Evolutionary conservation across 2,888 invertebrate genomes (phyloP).

Genomic region (Drosophila anceps): DNA sequence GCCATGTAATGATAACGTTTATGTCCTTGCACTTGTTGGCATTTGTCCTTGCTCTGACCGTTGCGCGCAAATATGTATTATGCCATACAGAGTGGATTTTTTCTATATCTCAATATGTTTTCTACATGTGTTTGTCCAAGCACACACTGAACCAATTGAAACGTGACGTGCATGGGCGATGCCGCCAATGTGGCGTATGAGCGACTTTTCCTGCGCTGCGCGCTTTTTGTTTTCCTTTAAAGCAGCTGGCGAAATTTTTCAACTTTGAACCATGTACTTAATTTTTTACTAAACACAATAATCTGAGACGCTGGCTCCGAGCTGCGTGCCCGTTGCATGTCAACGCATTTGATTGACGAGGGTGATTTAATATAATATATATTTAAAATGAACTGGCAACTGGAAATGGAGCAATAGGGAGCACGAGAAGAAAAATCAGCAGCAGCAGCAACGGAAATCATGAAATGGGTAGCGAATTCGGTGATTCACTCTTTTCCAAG

Average conservation of each 20-base stretch:
- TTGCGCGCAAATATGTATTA: conserved; percentile 25
- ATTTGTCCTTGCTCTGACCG: conserved; percentile 74
- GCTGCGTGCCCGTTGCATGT: conserved; percentile 57
- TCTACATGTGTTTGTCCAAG: conserved; percentile 63
- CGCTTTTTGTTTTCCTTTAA: conserved; percentile 42
- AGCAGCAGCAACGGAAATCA: conserved; percentile 13
- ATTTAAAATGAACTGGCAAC: conserved; percentile 51
- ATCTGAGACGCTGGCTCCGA: conserved; percentile 45
- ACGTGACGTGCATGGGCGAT: conserved; percentile 66
- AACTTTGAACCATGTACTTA: conserved; percentile 73
- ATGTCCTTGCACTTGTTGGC: conserved; percentile 66
- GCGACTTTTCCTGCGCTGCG: conserved; percentile 42
- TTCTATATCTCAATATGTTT: conserved; percentile 60
- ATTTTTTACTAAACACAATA: conserved; percentile 75
- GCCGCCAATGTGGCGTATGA: conserved; percentile 59
- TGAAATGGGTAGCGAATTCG: conserved; percentile 36
- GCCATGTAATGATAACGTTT: conserved; percentile 56
- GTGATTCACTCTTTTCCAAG: conserved; percentile 9
- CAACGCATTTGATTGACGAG: conserved; percentile 80
- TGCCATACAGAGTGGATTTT: conserved; percentile 33
- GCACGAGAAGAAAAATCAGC: background rate
- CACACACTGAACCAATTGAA: conserved; percentile 71
- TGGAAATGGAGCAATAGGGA: background rate
- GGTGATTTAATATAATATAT: conserved; percentile 72
- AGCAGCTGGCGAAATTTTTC: conserved; percentile 66